Evolutionary conservation across 2,113 vertebrate species (phyloP), one percentile per base, ranked within the genome.

Genomic region (Tringa solitaria): DNA sequence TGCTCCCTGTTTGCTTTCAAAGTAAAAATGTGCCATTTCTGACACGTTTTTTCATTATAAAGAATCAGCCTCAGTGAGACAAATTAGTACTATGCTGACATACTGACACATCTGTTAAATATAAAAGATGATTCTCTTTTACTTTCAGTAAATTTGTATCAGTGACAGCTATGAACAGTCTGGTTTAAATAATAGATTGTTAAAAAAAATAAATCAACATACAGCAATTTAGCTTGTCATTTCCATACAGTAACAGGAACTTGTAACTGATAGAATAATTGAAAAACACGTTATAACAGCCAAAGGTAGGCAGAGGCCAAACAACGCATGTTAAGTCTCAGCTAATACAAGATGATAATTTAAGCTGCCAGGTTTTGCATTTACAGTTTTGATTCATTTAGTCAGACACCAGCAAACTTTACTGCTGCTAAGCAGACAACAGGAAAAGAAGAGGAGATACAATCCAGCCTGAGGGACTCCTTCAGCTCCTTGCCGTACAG

Each of bases 121-220:
- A 95, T 84, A 90, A 92, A 53, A 87, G 79, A 95, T 68, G 70
- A 70, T 90, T 95, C 39, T 87, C 91, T 95, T 89, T 91, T 61
- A 83, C 87, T 64, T 94, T 77, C 72, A 73, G 65, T 87, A 90
- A 92, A 95, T 95, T 82, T 84, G 13, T 93, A 84, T 41, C 45
- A 46, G 30, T 84, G 95, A 95, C 83, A 95, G 77, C 86, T 85
- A 93, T 32, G 90, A 96, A 80, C 75, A 90, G 83, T 83, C 90
- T 95, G 70, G 77, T 89, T 94, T 89, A 96, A 81, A 95, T 53
- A 94, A 77, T 37, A 95, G 68, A 96, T 97, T 90, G 59, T 54
- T 95, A 69, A 93, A 97, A 95, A 94, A 94, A 90, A 96, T 87
- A 88, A 92, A 94, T 77, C 93, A 94, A 88, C 53, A 96, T 48